Evolutionary conservation across 2,888 invertebrate species (phyloP), one percentile per base, ranked within the genome.

Genomic region (Subacronicta megacephala): DNA sequence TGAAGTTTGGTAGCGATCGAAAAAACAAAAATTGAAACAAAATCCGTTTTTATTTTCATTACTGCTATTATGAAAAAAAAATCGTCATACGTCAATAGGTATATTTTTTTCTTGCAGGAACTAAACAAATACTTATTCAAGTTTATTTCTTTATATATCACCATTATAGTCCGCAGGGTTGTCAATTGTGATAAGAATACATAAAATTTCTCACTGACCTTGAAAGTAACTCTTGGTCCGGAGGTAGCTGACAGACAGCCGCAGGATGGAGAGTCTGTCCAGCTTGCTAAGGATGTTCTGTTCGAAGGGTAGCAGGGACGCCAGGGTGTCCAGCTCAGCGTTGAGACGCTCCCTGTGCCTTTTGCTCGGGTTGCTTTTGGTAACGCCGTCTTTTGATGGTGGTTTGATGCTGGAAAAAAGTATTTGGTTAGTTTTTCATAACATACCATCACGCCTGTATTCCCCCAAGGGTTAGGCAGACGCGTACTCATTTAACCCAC

Each of bases 211-310:
- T 40, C 36, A 69, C 67, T 95, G 94, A 99, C 99, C 99, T 97
- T 99, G 99, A 95, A 99, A 99, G 95, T 99, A 99, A 95, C 99
- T 99, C 95, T 99, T 99, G 85, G 99, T 99, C 83, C 99, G 96
- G 80, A 99, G 96, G 92, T 99, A 99, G 95, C 99, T 99, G 93
- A 99, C 99, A 53, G 99, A 99, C 71, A 99, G 96, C 86, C 99
- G 96, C 80, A 99, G 96, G 83, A 99, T 99, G 88, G 99, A 99
- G 75, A 99, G 96, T 82, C 99, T 96, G 95, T 99, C 99, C 88
- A 99, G 95, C 94, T 99, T 99, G 90, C 98, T 98, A 79, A 99
- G 97, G 88, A 99, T 99, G 92, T 98, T 99, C 95, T 99, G 98
- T 92, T 99, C 99, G 95, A 99, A 99, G 78, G 99, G 99, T 80